phyloP scores from a whole-genome alignment of 2,888 invertebrate species.

The Minunthozetes semirufus region DNA sequence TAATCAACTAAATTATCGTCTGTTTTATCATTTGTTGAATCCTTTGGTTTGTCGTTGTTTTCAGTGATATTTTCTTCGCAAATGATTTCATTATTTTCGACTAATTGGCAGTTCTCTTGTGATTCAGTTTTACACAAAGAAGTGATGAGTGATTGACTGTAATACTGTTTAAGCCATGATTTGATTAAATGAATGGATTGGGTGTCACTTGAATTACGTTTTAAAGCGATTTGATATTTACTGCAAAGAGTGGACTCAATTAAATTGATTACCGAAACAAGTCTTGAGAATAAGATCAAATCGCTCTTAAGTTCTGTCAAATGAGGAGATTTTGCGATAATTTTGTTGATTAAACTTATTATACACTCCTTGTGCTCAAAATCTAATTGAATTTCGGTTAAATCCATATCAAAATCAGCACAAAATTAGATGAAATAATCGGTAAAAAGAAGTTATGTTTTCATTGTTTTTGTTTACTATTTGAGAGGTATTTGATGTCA shows the following conservation, averaged over 20 bases:
- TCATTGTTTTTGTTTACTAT: neutral
- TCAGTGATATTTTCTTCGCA: neutral
- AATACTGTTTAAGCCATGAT: constrained; percentile 18
- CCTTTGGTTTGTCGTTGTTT: neutral
- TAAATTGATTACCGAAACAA: neutral
- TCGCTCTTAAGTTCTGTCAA: neutral
- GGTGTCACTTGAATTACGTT: neutral
- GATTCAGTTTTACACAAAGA: neutral
- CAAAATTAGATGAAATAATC: neutral
- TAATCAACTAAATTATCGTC: neutral
- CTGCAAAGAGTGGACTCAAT: constrained; percentile 17
- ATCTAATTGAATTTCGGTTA: neutral
- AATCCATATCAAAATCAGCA: neutral
- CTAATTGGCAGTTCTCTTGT: neutral
- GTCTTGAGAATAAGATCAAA: neutral
- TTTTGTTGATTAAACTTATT: neutral
- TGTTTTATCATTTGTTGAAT: neutral
- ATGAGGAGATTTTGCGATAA: constrained; percentile 3
- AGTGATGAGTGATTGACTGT: neutral
- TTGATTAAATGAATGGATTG: constrained; percentile 9
- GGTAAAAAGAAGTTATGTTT: neutral
- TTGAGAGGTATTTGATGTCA: neutral
- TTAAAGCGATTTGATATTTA: constrained; percentile 15
- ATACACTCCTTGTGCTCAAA: neutral
- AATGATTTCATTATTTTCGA: neutral